A percentile compares a stretch with the other conserved stretches of the same genome.
Conservation (phyloP, 2,888 invertebrate genomes). For the Congeria kusceri region DNA sequence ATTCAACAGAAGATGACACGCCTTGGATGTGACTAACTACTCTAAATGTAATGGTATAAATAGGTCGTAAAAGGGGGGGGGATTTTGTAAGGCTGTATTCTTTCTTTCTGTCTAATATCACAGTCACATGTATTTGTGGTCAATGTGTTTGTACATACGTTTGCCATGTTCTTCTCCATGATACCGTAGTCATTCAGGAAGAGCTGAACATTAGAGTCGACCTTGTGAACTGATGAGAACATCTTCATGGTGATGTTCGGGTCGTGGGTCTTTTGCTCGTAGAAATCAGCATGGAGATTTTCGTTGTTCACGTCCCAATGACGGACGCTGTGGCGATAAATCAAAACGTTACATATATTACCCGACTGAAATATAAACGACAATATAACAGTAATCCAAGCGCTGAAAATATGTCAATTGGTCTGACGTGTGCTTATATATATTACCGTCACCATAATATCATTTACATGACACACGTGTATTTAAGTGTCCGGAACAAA, state of each 20-base stretch:
- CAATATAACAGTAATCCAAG: too few species aligned
- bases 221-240: slow-evolving; percentile 66
- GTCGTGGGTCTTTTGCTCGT: slow-evolving; percentile 64
- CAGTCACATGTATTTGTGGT: not conserved
- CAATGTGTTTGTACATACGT: slow-evolving; percentile 5
- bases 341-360: too few species aligned
- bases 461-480: too few species aligned
- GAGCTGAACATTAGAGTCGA: slow-evolving; percentile 65
- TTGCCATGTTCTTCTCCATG: slow-evolving; percentile 24
- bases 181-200: slow-evolving; percentile 78
- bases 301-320: slow-evolving; percentile 82
- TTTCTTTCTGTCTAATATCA: not conserved
- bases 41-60: not conserved
- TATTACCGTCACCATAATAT: too few species aligned
- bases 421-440: too few species aligned
- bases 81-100: too few species aligned
- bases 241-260: slow-evolving; percentile 70
- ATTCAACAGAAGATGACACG: too few species aligned
- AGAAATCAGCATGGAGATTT: slow-evolving; percentile 73
- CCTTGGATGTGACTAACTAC: too few species aligned
- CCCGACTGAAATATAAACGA: too few species aligned
- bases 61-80: too few species aligned
- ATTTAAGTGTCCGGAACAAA: too few species aligned
- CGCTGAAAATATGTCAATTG: too few species aligned
- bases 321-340: slow-evolving; percentile 63